Conservation (phyloP, 1,140 invertebrate species). For the Psix sp. region DNA sequence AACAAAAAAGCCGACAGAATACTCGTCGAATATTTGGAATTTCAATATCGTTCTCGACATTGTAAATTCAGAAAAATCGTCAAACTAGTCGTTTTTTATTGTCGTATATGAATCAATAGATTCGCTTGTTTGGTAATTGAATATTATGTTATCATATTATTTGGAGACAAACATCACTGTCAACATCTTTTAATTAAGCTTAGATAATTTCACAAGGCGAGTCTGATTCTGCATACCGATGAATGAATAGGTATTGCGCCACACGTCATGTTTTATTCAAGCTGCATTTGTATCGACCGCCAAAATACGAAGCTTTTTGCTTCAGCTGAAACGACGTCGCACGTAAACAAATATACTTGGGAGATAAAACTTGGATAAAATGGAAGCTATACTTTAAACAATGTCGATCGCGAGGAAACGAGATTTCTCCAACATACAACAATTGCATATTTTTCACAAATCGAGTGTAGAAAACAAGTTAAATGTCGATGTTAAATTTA, state of each 20-base stretch:
- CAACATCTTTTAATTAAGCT: too few relatives aligned
- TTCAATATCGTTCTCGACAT: background rate
- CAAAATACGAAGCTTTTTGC: constrained; percentile 42
- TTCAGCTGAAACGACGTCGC: constrained; percentile 34
- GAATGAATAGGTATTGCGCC: constrained; percentile 45
- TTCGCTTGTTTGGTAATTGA: too few relatives aligned
- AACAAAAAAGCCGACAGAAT: constrained; percentile 3
- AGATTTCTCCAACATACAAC: background rate
- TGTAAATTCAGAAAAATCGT: background rate
- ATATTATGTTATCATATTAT: too few relatives aligned
- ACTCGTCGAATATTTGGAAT: constrained; percentile 14
- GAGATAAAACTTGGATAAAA: constrained; percentile 32
- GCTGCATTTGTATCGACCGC: constrained; percentile 48
- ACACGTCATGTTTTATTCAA: constrained; percentile 55
- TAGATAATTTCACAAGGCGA: too few relatives aligned
- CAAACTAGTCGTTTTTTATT: too few relatives aligned
- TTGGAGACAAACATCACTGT: too few relatives aligned
- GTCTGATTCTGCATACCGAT: constrained; percentile 47
- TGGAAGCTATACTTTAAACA: constrained; percentile 13
- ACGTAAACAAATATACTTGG: constrained; percentile 16
- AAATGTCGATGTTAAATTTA: too few relatives aligned
- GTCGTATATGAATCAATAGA: too few relatives aligned
- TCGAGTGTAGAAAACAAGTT: too few relatives aligned
- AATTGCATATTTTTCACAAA: too few relatives aligned
- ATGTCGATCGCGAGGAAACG: too few relatives aligned